phyloP scores from a whole-genome alignment of 2,888 invertebrate species.

The Polyploca ridens region DNA sequence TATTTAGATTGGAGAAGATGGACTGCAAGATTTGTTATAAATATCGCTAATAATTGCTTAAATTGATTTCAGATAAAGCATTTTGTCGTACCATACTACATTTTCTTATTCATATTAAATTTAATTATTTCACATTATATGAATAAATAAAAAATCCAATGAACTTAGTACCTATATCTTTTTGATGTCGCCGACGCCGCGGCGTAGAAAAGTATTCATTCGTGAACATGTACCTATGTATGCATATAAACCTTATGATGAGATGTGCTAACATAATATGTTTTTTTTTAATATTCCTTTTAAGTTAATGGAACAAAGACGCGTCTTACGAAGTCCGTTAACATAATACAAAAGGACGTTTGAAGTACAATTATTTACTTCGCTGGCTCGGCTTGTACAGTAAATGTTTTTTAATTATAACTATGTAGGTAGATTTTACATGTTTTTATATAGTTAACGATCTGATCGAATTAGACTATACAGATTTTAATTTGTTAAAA shows the following conservation, averaged over 20 bases:
- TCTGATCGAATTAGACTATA: background rate
- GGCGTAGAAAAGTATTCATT: too few relatives aligned
- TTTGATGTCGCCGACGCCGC: background rate
- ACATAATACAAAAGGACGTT: background rate
- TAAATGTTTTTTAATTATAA: background rate
- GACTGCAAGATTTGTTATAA: too few relatives aligned
- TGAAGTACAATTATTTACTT: background rate
- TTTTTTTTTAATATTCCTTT: background rate
- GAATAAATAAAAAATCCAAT: background rate
- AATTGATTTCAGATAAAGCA: too few relatives aligned
- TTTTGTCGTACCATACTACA: too few relatives aligned
- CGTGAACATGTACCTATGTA: too few relatives aligned
- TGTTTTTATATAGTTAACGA: background rate
- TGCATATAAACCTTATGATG: background rate
- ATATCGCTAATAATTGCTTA: too few relatives aligned
- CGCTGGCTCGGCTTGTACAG: background rate
- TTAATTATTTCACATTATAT: background rate
- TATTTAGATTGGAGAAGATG: too few relatives aligned
- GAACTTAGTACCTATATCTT: background rate
- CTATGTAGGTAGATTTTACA: background rate
- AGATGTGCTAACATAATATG: background rate
- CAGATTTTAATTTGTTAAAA: background rate
- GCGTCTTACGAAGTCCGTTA: background rate
- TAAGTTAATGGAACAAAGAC: background rate
- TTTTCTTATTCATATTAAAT: too few relatives aligned